phyloP scores from a whole-genome alignment of 2,113 vertebrate species.

The Peromyscus leucopus region DNA sequence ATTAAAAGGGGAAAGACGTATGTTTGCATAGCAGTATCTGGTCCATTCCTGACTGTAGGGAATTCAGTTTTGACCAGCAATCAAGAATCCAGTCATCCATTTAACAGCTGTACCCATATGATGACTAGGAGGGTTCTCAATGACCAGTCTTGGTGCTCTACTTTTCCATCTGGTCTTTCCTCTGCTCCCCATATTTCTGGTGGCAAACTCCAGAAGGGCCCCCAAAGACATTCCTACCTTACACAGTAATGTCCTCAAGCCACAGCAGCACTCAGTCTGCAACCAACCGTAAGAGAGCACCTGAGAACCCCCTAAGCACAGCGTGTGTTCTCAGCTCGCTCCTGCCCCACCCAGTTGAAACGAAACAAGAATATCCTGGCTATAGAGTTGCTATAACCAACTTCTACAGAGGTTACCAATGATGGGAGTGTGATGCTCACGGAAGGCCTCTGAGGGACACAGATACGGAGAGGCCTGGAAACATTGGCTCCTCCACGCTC shows the following conservation, averaged over 20 bases:
- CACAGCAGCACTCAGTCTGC: neutral
- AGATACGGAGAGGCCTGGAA: neutral
- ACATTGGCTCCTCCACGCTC: neutral
- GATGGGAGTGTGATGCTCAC: neutral
- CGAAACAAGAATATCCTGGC: neutral
- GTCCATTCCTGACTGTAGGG: neutral
- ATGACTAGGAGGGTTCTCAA: neutral
- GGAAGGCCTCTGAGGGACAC: neutral
- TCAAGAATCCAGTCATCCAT: neutral
- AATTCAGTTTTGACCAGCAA: constrained; percentile 24
- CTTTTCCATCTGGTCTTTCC: neutral
- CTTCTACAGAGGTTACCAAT: neutral
- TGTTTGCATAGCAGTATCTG: neutral
- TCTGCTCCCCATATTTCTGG: neutral
- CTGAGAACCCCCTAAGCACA: neutral
- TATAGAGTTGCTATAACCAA: neutral
- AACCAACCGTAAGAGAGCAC: neutral
- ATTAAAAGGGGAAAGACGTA: neutral
- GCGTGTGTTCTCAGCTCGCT: neutral
- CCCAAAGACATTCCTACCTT: neutral
- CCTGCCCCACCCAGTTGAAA: neutral
- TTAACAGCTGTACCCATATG: neutral
- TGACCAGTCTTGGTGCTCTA: neutral
- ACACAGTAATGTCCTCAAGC: neutral
- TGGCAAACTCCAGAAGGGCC: neutral